Evolutionary conservation across 1,140 invertebrate species (phyloP).

Genomic region (Kradibia gibbosae): DNA sequence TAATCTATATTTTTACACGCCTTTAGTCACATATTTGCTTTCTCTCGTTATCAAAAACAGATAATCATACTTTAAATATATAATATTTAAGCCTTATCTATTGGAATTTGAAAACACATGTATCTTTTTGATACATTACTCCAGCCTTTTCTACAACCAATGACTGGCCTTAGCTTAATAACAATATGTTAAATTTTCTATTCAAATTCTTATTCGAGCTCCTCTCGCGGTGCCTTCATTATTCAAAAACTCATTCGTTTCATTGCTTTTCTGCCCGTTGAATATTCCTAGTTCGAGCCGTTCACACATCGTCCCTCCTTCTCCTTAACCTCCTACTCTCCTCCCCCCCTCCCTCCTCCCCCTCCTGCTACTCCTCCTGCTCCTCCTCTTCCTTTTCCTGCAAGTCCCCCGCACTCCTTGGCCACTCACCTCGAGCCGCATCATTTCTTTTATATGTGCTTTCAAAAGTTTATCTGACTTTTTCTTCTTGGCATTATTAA

Average conservation of each 20-base stretch:
- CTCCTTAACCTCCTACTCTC: neutral
- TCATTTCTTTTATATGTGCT: too few relatives aligned
- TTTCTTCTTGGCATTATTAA: too few relatives aligned
- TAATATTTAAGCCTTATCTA: slow-evolving; percentile 37
- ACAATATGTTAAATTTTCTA: too few relatives aligned
- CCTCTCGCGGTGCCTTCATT: neutral
- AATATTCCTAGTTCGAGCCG: neutral
- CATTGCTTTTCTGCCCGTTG: neutral
- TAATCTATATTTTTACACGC: neutral
- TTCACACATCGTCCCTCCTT: neutral
- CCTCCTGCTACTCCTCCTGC: neutral
- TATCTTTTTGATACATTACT: slow-evolving; percentile 21
- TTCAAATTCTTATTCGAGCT: neutral
- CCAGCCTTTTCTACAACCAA: neutral
- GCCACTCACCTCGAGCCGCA: too few relatives aligned
- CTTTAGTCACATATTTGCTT: slow-evolving; percentile 26
- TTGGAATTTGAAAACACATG: slow-evolving; percentile 32
- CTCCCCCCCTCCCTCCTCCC: neutral
- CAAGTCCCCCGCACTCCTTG: too few relatives aligned
- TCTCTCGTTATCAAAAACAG: slow-evolving; percentile 30
- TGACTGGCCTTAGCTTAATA: neutral
- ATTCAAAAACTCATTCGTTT: neutral
- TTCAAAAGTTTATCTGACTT: too few relatives aligned
- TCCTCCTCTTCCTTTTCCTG: too few relatives aligned
- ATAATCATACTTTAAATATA: slow-evolving; percentile 40